Conservation (phyloP, 1,140 invertebrate species). For the Plectus sambesii region DNA sequence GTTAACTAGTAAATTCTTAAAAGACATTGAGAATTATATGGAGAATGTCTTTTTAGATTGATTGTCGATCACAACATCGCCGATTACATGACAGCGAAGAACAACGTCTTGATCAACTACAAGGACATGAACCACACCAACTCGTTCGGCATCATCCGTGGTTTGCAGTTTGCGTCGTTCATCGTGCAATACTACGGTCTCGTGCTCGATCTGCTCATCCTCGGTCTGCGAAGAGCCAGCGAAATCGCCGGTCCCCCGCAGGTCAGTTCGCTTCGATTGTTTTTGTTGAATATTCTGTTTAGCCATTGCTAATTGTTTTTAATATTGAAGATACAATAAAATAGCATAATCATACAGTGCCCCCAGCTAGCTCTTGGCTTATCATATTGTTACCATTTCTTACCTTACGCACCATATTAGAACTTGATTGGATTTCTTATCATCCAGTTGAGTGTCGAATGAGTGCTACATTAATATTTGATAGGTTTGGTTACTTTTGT, state of each 20-base stretch:
- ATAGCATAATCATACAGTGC: no score
- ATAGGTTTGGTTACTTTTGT: no score
- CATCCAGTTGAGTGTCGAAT: no score
- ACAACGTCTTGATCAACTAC: slow-evolving; percentile 98
- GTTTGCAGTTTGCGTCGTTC: slow-evolving; percentile 95
- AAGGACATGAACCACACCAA: slow-evolving; percentile 99
- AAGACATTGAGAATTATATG: no score
- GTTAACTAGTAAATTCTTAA: no score
- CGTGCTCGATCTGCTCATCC: slow-evolving; percentile 82
- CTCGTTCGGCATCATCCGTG: slow-evolving; percentile 89
- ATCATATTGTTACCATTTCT: no score
- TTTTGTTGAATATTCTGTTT: slow-evolving; percentile 58
- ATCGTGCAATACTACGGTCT: slow-evolving; percentile 80
- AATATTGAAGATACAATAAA: no score
- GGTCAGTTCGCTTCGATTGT: slow-evolving; percentile 93
- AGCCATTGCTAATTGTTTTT: slow-evolving; percentile 26
- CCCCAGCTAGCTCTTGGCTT: no score
- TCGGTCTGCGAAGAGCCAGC: slow-evolving; percentile 85
- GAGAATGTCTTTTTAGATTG: slow-evolving; percentile 52
- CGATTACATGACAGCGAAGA: slow-evolving; percentile 99
- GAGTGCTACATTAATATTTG: no score
- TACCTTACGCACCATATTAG: no score
- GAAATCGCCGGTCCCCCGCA: slow-evolving; percentile 98
- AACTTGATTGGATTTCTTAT: no score
- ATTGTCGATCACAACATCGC: slow-evolving; percentile 99